Evolutionary conservation across 2,113 vertebrate genomes (phyloP).

Genomic region (Murina feae): DNA sequence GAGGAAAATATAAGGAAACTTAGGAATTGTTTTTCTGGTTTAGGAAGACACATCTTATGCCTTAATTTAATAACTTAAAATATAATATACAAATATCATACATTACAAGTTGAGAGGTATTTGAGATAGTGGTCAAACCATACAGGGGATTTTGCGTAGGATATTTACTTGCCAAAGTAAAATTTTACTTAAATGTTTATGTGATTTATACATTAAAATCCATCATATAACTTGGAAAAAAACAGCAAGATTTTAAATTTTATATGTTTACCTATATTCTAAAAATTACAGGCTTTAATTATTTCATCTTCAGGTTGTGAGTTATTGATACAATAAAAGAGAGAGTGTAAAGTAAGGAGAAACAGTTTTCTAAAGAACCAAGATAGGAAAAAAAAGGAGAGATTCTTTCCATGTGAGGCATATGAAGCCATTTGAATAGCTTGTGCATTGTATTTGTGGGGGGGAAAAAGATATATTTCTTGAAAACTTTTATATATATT

Average conservation of each 20-base stretch:
- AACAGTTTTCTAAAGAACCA: not conserved
- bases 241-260: not conserved
- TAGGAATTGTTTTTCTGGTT: not conserved
- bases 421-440: not conserved
- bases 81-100: not conserved
- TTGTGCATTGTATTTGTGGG: not conserved
- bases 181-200: constrained; percentile 25
- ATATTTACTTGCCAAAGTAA: not conserved
- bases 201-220: not conserved
- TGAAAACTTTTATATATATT: not conserved
- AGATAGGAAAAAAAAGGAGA: not conserved
- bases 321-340: not conserved
- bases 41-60: not conserved
- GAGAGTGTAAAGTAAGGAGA: not conserved
- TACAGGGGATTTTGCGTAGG: not conserved
- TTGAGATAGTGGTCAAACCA: not conserved
- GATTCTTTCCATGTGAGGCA: not conserved
- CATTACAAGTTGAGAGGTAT: not conserved
- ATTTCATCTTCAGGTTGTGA: not conserved
- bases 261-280: not conserved
- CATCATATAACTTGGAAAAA: constrained; percentile 15
- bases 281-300: not conserved
- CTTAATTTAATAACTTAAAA: constrained; percentile 7
- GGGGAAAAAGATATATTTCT: not conserved
- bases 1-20: not conserved